Evolutionary conservation across 2,797 vertebrate genomes (phyloP).

Genomic region (Argya squamiceps): DNA sequence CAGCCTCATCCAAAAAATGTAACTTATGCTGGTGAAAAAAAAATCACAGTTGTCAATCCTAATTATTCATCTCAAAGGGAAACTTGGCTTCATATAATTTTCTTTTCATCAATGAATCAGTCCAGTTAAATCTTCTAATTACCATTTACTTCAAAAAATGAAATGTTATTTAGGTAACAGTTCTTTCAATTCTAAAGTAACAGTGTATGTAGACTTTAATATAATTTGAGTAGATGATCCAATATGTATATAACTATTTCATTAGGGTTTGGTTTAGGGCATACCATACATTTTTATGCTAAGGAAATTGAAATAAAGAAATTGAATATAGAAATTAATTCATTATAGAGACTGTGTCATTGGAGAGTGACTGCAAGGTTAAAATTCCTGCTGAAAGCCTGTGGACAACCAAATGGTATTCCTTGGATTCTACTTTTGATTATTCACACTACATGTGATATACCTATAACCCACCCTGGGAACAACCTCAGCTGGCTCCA

Average conservation of each 20-base stretch:
- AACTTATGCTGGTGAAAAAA: background rate
- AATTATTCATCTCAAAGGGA: background rate
- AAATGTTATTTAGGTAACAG: background rate
- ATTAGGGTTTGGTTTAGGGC: slow-evolving; percentile 11
- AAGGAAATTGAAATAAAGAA: slow-evolving; percentile 57
- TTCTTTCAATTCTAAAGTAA: background rate
- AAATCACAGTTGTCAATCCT: background rate
- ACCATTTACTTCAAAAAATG: background rate
- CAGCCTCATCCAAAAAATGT: background rate
- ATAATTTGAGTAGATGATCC: slow-evolving; percentile 9
- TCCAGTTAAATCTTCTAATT: background rate
- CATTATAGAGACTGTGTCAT: slow-evolving; percentile 16
- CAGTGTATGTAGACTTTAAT: background rate
- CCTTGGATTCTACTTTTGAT: background rate
- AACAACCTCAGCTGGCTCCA: background rate
- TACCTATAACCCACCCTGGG: background rate
- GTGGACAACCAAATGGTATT: background rate
- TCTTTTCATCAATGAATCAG: background rate
- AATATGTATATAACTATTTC: slow-evolving; percentile 28
- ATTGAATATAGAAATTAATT: slow-evolving; percentile 58
- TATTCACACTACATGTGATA: background rate
- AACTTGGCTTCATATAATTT: background rate
- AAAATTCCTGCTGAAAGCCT: background rate
- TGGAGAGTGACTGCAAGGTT: slow-evolving; percentile 29
- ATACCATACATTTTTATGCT: background rate